Conservation (phyloP, 2,888 invertebrate genomes). For the Dicyrtomina minuta region DNA sequence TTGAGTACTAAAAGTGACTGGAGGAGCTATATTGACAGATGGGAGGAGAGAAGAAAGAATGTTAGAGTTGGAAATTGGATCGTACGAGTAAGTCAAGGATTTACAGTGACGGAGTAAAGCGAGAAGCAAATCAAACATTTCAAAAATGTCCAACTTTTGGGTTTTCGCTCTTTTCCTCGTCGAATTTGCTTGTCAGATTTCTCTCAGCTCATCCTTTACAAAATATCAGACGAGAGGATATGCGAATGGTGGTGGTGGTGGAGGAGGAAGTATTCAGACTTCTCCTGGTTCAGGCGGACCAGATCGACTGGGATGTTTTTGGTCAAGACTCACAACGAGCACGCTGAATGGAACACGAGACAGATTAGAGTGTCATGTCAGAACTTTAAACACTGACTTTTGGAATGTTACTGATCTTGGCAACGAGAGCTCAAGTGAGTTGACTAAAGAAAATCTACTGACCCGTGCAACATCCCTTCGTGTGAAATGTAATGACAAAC, state of each 20-base stretch:
- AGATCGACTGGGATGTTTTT: conserved; percentile 24
- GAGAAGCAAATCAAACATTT: not conserved
- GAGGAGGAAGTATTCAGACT: not conserved
- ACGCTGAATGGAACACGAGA: not conserved
- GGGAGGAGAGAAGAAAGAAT: too few species aligned
- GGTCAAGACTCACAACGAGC: not conserved
- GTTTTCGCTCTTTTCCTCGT: not conserved
- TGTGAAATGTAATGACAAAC: conserved; percentile 69
- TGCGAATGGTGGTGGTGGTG: not conserved
- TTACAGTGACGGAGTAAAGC: not conserved
- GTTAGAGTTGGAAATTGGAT: too few species aligned
- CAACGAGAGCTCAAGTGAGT: not conserved
- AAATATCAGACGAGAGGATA: not conserved
- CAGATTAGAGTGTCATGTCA: conserved; percentile 26
- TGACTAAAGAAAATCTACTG: too few species aligned
- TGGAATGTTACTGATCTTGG: conserved; percentile 12
- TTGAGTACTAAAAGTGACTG: too few species aligned
- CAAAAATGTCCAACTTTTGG: not conserved
- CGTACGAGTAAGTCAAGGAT: too few species aligned
- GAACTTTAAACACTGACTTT: conserved; percentile 20
- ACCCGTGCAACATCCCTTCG: too few species aligned
- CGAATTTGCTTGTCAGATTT: not conserved
- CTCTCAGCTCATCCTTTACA: not conserved
- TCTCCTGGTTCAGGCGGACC: not conserved
- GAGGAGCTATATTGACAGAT: too few species aligned